These are phyloP conservation scores for Rhynchonema sp. DNA, from an alignment of 2,888 invertebrate species.

Conservation along the genomic window DNA sequence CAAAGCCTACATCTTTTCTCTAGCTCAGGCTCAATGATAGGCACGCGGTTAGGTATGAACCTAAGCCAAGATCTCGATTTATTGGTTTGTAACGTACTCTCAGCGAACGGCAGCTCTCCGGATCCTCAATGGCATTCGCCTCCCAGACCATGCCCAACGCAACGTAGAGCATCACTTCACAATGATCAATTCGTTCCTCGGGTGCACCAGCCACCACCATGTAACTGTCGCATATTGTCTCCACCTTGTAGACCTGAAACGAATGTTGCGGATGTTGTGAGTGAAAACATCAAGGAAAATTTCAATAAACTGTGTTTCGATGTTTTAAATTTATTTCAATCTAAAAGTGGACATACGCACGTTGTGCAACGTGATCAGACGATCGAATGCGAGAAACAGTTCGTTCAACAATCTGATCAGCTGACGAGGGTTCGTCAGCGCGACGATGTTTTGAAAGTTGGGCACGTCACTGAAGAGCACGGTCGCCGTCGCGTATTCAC, in stretches of 20 bases:
- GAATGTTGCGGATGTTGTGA: not conserved
- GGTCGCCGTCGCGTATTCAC: conserved; percentile 20
- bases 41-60: too few relatives aligned
- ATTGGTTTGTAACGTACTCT: too few relatives aligned
- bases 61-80: too few relatives aligned
- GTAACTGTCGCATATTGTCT: conserved; percentile 9
- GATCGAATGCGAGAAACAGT: not conserved
- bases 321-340: too few relatives aligned
- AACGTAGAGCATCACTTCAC: conserved; percentile 13
- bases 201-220: conserved; percentile 7
- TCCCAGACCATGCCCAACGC: conserved; percentile 17
- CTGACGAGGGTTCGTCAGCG: conserved; percentile 24
- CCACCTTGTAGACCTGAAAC: conserved; percentile 18
- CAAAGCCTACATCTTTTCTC: too few relatives aligned
- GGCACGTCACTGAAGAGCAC: conserved; percentile 31
- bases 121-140: conserved; percentile 3
- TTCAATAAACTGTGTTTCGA: too few relatives aligned
- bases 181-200: conserved; percentile 11
- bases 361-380: not conserved
- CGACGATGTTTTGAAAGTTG: conserved; percentile 27
- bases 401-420: conserved; percentile 12
- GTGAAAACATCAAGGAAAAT: too few relatives aligned
- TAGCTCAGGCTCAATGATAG: too few relatives aligned
- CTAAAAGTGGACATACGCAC: too few relatives aligned
- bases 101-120: not conserved